phyloP scores from a whole-genome alignment of 2,797 vertebrate genomes.

The Dendrocincla tyrannina region DNA sequence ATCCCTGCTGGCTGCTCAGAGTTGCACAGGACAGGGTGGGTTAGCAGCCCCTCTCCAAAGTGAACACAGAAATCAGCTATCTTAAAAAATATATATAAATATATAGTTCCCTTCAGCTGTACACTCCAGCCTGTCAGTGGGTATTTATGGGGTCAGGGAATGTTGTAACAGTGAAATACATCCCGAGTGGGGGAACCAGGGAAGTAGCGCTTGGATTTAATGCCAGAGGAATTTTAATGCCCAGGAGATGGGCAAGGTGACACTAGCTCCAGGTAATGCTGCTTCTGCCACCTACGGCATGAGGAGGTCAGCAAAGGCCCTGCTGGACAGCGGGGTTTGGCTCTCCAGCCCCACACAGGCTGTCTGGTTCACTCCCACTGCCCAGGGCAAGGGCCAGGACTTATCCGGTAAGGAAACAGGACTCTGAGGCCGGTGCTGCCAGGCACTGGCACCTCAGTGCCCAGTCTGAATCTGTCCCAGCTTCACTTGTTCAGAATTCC shows the following conservation, averaged over 20 bases:
- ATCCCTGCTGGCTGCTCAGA: background rate
- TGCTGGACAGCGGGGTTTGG: background rate
- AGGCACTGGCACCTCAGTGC: background rate
- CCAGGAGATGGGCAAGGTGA: slow-evolving; percentile 32
- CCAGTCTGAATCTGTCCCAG: background rate
- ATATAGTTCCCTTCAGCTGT: slow-evolving; percentile 51
- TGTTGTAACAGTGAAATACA: slow-evolving; percentile 67
- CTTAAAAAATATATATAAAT: background rate
- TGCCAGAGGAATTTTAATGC: slow-evolving; percentile 69
- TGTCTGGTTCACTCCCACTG: background rate
- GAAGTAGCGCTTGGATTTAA: slow-evolving; percentile 21
- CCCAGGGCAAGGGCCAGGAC: background rate
- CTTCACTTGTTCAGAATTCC: background rate
- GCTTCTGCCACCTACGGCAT: background rate
- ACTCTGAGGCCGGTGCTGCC: background rate
- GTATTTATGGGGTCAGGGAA: slow-evolving; percentile 68
- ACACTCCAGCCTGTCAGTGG: slow-evolving; percentile 63
- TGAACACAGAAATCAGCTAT: slow-evolving; percentile 37
- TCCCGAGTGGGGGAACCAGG: slow-evolving; percentile 36
- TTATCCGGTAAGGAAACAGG: background rate
- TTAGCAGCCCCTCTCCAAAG: slow-evolving; percentile 35
- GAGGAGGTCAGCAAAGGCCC: background rate
- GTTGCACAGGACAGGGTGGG: background rate
- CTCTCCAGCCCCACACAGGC: fast-evolving
- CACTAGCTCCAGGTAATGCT: background rate